A percentile compares a stretch with the other conserved stretches of the same genome.
These are phyloP conservation scores for Hypothenemus hampei DNA, from an alignment of 1,140 invertebrate species.

Conservation along the genomic window DNA sequence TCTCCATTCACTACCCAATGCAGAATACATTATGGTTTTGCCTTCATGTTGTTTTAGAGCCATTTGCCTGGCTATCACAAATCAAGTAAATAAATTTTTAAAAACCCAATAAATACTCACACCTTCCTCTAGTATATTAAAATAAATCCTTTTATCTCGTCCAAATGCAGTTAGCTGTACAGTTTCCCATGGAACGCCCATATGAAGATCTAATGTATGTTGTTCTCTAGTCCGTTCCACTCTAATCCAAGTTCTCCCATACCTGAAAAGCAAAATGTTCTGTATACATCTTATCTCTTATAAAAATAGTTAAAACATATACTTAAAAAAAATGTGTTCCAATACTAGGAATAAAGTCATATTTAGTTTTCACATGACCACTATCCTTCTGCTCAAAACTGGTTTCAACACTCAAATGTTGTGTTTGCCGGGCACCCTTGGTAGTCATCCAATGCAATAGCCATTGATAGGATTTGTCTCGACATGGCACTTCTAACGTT, in stretches of 20 bases:
- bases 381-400: constrained; percentile 87
- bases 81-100: neutral
- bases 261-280: too few relatives aligned
- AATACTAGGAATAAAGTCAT: constrained; percentile 95
- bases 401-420: constrained; percentile 94
- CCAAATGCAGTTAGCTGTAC: constrained; percentile 91
- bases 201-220: constrained; percentile 86
- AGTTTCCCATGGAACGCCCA: constrained; percentile 90
- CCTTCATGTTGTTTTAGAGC: constrained; percentile 89
- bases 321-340: constrained; percentile 89
- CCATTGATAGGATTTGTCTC: constrained; percentile 97
- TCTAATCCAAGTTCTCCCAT: constrained; percentile 81
- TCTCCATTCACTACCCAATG: constrained; percentile 91
- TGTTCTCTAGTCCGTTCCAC: constrained; percentile 91
- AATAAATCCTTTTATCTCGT: constrained; percentile 76
- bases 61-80: constrained; percentile 71
- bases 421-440: constrained; percentile 77
- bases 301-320: too few relatives aligned
- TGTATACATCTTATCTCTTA: too few relatives aligned
- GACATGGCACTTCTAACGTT: constrained; percentile 90
- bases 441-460: constrained; percentile 87
- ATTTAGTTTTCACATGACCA: constrained; percentile 87
- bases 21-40: constrained; percentile 96
- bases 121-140: constrained; percentile 91
- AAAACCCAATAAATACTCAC: constrained; percentile 29